Conservation (phyloP, 1,140 invertebrate genomes). For the Carposina sasakii region DNA sequence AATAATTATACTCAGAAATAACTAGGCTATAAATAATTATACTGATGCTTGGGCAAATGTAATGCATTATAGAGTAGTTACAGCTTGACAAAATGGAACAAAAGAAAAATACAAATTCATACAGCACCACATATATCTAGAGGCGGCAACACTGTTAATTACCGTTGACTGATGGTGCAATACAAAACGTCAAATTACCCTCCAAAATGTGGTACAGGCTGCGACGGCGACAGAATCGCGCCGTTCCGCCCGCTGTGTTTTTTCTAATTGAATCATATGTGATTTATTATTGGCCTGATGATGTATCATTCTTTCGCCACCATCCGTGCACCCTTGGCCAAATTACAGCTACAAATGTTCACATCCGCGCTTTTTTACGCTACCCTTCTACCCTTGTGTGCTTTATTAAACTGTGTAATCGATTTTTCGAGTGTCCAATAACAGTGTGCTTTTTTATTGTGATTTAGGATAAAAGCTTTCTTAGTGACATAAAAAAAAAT, state of each 20-base stretch:
- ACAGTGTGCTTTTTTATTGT: too few species aligned
- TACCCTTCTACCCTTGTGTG: constrained; percentile 39
- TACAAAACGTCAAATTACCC: constrained; percentile 61
- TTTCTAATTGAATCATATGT: constrained; percentile 71
- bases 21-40: too few species aligned
- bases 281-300: constrained; percentile 71
- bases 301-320: constrained; percentile 69
- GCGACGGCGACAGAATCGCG: constrained; percentile 48
- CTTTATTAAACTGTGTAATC: constrained; percentile 63
- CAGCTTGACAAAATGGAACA: too few species aligned
- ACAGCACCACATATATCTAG: too few species aligned
- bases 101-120: too few species aligned
- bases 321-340: constrained; percentile 58
- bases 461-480: too few species aligned
- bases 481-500: too few species aligned
- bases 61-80: too few species aligned
- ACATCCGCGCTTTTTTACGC: constrained; percentile 56
- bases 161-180: constrained; percentile 61
- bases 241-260: constrained; percentile 54
- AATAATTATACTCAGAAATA: too few species aligned
- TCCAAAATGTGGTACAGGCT: constrained; percentile 44
- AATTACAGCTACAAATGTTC: constrained; percentile 67
- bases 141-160: constrained; percentile 41
- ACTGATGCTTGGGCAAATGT: too few species aligned
- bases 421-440: constrained; percentile 50